Percentiles rank a stretch among this genome's conserved stretches.
phyloP scores from a whole-genome alignment of 2,113 vertebrate species.

The Pituophis catenifer region DNA sequence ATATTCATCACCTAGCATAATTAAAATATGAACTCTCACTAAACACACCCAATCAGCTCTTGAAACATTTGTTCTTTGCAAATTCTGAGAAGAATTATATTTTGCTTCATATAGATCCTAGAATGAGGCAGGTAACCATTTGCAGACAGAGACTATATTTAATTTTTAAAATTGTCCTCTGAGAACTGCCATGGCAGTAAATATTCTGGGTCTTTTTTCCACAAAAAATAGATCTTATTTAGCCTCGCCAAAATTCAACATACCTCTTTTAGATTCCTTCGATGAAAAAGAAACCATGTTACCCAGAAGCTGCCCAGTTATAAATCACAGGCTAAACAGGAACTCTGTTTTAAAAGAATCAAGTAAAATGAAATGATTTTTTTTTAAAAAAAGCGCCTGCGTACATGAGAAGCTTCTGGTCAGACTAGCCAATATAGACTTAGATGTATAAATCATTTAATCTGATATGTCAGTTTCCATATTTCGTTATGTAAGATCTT shows the following conservation, averaged over 20 bases:
- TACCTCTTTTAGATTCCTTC: neutral
- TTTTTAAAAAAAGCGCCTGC: neutral
- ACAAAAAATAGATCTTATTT: neutral
- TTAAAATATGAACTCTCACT: constrained; percentile 5
- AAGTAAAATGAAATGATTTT: neutral
- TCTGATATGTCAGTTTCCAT: neutral
- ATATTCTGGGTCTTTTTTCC: neutral
- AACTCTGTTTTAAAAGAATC: neutral
- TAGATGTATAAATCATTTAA: neutral
- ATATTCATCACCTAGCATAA: neutral
- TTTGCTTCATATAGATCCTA: neutral
- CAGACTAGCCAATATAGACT: neutral
- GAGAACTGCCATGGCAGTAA: neutral
- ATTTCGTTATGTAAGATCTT: neutral
- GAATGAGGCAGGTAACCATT: neutral
- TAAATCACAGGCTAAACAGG: neutral
- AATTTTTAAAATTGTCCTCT: neutral
- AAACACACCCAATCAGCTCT: neutral
- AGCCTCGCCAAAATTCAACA: neutral
- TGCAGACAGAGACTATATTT: neutral
- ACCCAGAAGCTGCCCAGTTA: neutral
- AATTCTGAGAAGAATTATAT: neutral
- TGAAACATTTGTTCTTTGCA: neutral
- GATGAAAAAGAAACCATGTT: neutral
- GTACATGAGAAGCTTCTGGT: neutral